Base-by-base conservation (phyloP, 2,888 invertebrate genomes). In the Ormia ochracea region DNA sequence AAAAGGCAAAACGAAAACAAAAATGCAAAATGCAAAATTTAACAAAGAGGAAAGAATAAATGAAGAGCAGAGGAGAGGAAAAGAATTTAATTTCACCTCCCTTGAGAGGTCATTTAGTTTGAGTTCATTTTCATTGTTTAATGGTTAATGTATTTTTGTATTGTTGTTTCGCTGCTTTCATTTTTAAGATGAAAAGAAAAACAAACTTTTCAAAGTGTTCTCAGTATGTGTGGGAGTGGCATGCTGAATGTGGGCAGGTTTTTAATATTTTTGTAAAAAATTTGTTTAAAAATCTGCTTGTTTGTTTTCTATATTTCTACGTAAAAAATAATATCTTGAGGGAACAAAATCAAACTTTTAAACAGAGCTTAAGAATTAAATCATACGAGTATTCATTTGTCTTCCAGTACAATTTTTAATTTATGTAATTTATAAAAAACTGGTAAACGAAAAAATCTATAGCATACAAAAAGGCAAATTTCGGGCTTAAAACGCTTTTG, bases 81-180 rank as follows among this genome's bases (percentile, higher is more conserved):
- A 63, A 45, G 52, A 61, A 76, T 56, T 76, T 76, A 54, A 63
- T 63, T 69, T 63, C 61, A 38, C 61, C 54, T 69, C 54, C 69
- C 61, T 54, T 56, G 73, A 73, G 63, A 78, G 73, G 78, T 78
- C 73, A 78, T 70, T 79, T 70, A 52, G 54, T 48, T 69, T 66
- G 43, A 80, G 65, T 79, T 66, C 74, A 75, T 66, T 69, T 75
- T 75, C 59, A 66, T 80, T 78, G 61, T 69, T 69, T 54, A 41
- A 54, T 61, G 14, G 31, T 59, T 43, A 41, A 23, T 31, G 14
- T 61, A 50, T 33, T 54, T 28, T 19, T 10, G 38, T 17, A 5
- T 23, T 21, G 21, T n/a, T 19, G 12, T 48, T 19, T 66, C 28
- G 7, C 45, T 66, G 9, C 10, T 36, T 23, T 31, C 4, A 2